Percentiles rank a stretch among this genome's conserved stretches.
Conservation (phyloP, 2,797 vertebrate species). For the Phoxinus dragarum region DNA sequence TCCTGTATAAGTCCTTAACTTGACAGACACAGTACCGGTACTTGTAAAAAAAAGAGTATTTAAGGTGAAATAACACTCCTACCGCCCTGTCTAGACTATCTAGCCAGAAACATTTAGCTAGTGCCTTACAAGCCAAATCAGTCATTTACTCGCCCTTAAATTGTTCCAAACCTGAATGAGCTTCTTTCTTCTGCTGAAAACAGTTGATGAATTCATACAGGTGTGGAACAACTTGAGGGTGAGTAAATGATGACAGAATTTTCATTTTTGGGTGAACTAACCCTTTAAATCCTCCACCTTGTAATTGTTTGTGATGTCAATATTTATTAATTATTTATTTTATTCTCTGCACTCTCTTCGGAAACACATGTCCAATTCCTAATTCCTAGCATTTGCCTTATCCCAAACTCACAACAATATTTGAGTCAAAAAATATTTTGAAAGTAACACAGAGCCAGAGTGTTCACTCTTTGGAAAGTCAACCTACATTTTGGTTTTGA, state of each 20-base stretch:
- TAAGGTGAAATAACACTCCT: background rate
- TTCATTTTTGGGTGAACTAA: background rate
- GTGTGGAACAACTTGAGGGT: too few relatives aligned
- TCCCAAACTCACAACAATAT: background rate
- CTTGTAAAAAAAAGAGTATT: background rate
- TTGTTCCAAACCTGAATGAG: background rate
- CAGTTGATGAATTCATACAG: too few relatives aligned
- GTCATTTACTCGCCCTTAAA: background rate
- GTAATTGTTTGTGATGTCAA: background rate
- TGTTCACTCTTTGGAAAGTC: too few relatives aligned
- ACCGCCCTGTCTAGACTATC: background rate
- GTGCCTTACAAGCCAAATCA: background rate
- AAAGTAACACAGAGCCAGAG: background rate
- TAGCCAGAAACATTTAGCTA: background rate
- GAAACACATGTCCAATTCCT: background rate
- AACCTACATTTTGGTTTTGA: too few relatives aligned
- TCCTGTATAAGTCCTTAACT: background rate
- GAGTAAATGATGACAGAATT: too few relatives aligned
- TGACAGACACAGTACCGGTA: background rate
- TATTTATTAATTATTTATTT: background rate
- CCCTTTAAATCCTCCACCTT: background rate
- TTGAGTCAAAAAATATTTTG: background rate
- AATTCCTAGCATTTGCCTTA: background rate
- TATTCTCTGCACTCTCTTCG: background rate
- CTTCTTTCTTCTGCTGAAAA: too few relatives aligned